Conservation (phyloP, 2,797 vertebrate genomes). For the Tamandua tetradactyla region DNA sequence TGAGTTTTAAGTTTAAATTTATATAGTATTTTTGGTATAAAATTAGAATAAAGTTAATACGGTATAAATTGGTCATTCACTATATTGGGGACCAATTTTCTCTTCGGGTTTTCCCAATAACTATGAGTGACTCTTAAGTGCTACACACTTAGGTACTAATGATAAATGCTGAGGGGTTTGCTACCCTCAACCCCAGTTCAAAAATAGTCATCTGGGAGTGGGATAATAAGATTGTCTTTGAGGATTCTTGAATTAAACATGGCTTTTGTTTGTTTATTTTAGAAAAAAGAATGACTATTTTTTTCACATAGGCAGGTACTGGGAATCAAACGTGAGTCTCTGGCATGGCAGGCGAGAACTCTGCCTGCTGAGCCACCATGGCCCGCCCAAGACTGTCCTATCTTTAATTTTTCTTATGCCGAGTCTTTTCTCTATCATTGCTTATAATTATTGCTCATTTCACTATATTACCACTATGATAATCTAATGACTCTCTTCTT, state of each 20-base stretch:
- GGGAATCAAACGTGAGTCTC: too few relatives aligned
- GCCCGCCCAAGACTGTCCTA: too few relatives aligned
- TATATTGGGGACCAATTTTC: background rate
- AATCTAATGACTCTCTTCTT: background rate
- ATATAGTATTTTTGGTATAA: constrained; percentile 9
- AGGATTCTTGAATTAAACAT: background rate
- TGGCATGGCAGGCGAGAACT: too few relatives aligned
- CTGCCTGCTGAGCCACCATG: too few relatives aligned
- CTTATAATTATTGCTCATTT: background rate
- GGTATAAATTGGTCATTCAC: background rate
- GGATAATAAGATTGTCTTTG: background rate
- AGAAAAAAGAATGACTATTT: background rate
- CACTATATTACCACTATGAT: background rate
- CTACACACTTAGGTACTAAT: background rate
- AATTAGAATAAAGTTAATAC: constrained; percentile 8
- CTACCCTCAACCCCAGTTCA: background rate
- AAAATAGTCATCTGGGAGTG: background rate
- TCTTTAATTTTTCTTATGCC: background rate
- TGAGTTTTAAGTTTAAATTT: background rate
- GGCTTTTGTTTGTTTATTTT: background rate
- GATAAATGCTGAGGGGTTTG: background rate
- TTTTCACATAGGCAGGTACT: too few relatives aligned
- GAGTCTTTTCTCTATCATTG: background rate
- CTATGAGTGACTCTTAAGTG: background rate
- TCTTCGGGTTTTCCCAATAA: background rate